Base-by-base conservation (phyloP, 2,888 invertebrate species). In the Metacarcinus magister region DNA sequence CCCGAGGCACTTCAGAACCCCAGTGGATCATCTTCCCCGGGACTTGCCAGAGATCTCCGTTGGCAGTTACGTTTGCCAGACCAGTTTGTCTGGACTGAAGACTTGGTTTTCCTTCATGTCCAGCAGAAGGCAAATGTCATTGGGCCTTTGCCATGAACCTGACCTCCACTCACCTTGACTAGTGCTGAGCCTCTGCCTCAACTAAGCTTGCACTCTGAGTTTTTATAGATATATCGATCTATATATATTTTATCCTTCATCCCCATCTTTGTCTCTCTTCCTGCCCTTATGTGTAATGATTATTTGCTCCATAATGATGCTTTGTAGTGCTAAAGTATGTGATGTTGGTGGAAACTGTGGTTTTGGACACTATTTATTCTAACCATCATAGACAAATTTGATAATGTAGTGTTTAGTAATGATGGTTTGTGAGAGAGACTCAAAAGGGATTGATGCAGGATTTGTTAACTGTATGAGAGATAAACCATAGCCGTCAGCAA, bases 301-400 rank as follows among this genome's bases (percentile, higher is more conserved):
- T 75, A 75, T 93, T 93, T 94, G 44, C 87, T 54, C 67, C 44
- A 48, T 46, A 67, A 67, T 39, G 46, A 54, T 94, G 54, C 46
- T 87, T 87, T 32, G 28, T 82, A 75, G 93, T 82, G 43, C 67
- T 93, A 44, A 43, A 75, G 43, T 82, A 8, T 39, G 87, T 93
- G 87, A 95, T 95, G 95, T 93, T 90, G 93, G 95, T 95, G 93
- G 93, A 93, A 54, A 87, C 89, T 90, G 87, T 54, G 93, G 95
- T 95, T 95, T 95, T 95, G 89, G 93, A 93, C 93, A 89, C 95
- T 95, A 95, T 95, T 93, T 93, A 95, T 95, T 92, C 82, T 93
- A 54, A 90, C 89, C 93, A 46, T 54, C 82, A 43, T 91, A 92
- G 67, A 87, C 75, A 87, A 48, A 93, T 93, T 95, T 82, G 93